These are phyloP conservation scores for Triplophysa dalaica DNA, from an alignment of 2,113 vertebrate species.

Conservation along the genomic window DNA sequence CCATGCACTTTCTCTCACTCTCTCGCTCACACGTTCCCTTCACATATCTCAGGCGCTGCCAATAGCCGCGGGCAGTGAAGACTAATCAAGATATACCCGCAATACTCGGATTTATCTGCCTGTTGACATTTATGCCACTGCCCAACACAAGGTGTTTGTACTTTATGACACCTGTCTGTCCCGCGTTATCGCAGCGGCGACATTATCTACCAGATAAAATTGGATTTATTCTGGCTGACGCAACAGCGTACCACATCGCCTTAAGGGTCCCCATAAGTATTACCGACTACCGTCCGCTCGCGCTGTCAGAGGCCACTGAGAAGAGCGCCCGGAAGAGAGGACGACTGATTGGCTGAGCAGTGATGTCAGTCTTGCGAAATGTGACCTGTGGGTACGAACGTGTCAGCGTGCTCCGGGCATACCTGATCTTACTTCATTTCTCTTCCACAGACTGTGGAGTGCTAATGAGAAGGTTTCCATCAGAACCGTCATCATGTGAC, in stretches of 20 bases:
- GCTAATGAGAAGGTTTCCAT: constrained; percentile 13
- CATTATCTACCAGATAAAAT: constrained; percentile 48
- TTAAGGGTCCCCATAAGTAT: constrained; percentile 38
- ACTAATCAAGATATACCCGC: constrained; percentile 52
- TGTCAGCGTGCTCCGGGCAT: neutral
- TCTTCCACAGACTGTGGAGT: constrained; percentile 17
- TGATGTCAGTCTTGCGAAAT: neutral
- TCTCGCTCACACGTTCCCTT: neutral
- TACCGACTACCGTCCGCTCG: constrained; percentile 12
- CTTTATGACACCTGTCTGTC: constrained; percentile 41
- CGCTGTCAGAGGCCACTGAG: neutral
- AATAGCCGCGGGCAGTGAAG: constrained; percentile 3
- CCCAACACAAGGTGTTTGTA: constrained; percentile 25
- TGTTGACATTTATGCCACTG: constrained; percentile 46
- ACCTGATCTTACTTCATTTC: constrained; percentile 35
- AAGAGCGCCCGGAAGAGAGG: neutral
- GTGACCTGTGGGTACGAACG: constrained; percentile 10
- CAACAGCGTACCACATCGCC: constrained; percentile 17
- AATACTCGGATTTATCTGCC: constrained; percentile 25
- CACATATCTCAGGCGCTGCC: constrained; percentile 31
- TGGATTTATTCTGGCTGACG: constrained; percentile 33
- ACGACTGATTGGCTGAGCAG: neutral
- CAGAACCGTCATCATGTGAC: constrained; percentile 33
- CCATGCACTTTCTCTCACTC: neutral
- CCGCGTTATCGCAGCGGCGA: constrained; percentile 1